These are phyloP conservation scores for Meloe dianella DNA, from an alignment of 2,888 invertebrate species.

Conservation along the genomic window DNA sequence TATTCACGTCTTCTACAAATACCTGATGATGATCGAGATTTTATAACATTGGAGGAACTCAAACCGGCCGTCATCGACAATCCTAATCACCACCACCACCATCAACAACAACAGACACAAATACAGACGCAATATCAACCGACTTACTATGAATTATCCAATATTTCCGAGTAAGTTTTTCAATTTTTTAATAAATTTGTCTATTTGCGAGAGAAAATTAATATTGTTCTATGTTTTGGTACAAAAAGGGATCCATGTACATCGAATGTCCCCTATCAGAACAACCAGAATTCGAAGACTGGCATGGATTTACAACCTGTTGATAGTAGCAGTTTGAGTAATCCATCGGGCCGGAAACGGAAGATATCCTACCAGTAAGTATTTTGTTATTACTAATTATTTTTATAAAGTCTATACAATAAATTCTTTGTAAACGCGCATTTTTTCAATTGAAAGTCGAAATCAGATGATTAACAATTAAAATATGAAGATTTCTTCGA, in stretches of 20 bases:
- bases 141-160: conserved; percentile 55
- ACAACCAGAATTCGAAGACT: conserved; percentile 41
- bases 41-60: conserved; percentile 57
- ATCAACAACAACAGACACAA: conserved; percentile 41
- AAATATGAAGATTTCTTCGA: background rate
- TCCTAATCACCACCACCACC: conserved; percentile 34
- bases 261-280: conserved; percentile 47
- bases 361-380: conserved; percentile 64
- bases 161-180: conserved; percentile 55
- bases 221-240: conserved; percentile 25
- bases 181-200: conserved; percentile 5
- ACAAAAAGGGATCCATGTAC: conserved; percentile 52
- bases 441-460: background rate
- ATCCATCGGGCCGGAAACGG: conserved; percentile 57
- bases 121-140: conserved; percentile 50
- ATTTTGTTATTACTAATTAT: conserved; percentile 19
- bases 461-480: background rate
- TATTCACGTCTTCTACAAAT: conserved; percentile 58
- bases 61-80: conserved; percentile 53
- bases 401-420: background rate
- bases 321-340: conserved; percentile 48
- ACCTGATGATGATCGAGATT: conserved; percentile 55
- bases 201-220: background rate
- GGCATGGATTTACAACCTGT: conserved; percentile 51
- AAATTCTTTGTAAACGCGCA: background rate